phyloP scores from a whole-genome alignment of 2,888 invertebrate genomes.

The Ichneumoninae sp. region DNA sequence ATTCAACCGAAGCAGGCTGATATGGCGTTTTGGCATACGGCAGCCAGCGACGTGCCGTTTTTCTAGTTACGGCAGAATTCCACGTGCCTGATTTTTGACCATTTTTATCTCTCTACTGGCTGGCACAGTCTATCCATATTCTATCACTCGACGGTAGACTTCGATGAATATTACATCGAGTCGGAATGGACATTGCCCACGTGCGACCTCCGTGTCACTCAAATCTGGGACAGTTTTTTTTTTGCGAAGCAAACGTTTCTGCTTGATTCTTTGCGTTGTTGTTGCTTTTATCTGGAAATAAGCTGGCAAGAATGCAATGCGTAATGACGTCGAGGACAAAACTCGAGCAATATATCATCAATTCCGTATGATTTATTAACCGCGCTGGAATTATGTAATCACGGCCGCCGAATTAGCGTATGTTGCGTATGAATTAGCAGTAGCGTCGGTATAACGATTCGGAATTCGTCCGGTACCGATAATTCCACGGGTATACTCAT shows the following conservation, averaged over 20 bases:
- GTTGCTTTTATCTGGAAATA: not conserved
- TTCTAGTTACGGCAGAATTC: too few species aligned
- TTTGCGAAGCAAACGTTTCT: not conserved
- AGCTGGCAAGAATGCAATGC: not conserved
- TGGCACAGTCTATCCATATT: conserved; percentile 24
- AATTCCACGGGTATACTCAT: not conserved
- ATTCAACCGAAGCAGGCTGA: too few species aligned
- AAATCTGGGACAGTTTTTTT: not conserved
- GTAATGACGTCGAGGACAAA: not conserved
- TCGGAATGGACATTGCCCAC: not conserved
- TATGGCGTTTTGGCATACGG: too few species aligned
- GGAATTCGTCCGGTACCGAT: not conserved
- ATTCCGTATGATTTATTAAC: not conserved
- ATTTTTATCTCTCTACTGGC: conserved; percentile 30
- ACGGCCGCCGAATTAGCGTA: not conserved
- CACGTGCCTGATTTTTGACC: conserved; percentile 11
- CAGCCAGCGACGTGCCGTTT: too few species aligned
- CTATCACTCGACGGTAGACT: conserved; percentile 13
- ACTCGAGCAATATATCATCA: not conserved
- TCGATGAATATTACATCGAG: not conserved
- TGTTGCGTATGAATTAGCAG: not conserved
- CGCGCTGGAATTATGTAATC: not conserved
- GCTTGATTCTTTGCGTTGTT: not conserved
- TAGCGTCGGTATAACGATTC: not conserved
- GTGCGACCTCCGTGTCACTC: conserved; percentile 16